Conservation (phyloP, 1,140 invertebrate genomes). For the Tetraneura akinire region DNA sequence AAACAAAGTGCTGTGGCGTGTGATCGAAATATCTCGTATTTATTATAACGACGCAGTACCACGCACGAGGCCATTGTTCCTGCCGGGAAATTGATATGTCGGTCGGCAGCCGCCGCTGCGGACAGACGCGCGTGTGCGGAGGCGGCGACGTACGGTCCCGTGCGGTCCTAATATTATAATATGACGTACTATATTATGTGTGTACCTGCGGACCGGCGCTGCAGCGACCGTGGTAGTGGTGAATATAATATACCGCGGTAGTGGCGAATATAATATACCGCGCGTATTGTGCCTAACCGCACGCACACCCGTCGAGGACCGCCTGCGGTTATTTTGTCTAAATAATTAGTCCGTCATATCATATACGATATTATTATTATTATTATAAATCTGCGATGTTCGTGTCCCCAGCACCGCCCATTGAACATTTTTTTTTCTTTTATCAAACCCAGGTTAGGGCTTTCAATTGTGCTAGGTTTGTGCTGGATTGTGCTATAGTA, state of each 20-base stretch:
- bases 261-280: neutral
- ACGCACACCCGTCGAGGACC: slow-evolving; percentile 39
- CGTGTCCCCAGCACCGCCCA: too few relatives aligned
- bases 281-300: neutral
- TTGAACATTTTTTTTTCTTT: too few relatives aligned
- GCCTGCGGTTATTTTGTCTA: slow-evolving; percentile 3
- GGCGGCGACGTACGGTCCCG: neutral
- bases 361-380: too few relatives aligned
- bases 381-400: too few relatives aligned
- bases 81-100: slow-evolving; percentile 25
- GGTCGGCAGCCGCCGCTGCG: too few relatives aligned
- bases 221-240: neutral
- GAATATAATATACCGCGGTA: too few relatives aligned
- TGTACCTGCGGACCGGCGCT: neutral
- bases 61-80: slow-evolving; percentile 26
- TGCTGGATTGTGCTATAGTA: too few relatives aligned
- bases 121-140: neutral
- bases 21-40: neutral
- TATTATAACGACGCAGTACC: slow-evolving; percentile 13
- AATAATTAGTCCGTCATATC: slow-evolving; percentile 27
- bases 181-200: too few relatives aligned
- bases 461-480: too few relatives aligned
- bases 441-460: too few relatives aligned
- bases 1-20: neutral
- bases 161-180: too few relatives aligned